Conservation (phyloP, 2,113 vertebrate genomes). For the Micromys minutus region DNA sequence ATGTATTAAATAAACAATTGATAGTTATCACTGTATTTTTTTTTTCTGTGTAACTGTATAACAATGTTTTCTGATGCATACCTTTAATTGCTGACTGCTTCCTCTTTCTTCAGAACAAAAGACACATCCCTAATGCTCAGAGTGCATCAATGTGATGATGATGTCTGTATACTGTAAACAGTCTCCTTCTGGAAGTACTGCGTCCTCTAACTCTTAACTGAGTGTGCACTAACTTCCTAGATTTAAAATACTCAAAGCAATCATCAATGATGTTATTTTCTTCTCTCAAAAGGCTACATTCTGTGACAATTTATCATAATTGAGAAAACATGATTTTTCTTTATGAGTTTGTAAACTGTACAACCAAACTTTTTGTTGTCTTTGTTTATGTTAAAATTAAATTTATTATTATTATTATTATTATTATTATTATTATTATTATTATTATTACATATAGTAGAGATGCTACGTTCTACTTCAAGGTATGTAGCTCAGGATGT, state of each 20-base stretch:
- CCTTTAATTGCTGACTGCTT: background rate
- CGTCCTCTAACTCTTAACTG: background rate
- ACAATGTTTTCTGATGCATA: constrained; percentile 3
- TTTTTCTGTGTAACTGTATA: constrained; percentile 30
- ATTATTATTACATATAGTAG: background rate
- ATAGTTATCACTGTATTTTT: background rate
- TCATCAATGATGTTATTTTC: background rate
- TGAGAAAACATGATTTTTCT: background rate
- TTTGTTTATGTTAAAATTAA: background rate
- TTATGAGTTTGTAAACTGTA: background rate
- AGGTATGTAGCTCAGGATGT: background rate
- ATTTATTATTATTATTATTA: background rate
- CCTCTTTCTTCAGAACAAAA: constrained; percentile 16
- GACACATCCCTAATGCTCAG: constrained; percentile 13
- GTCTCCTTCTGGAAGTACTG: background rate
- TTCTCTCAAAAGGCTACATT: constrained; percentile 16
- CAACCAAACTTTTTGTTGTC: background rate
- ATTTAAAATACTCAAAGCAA: constrained; percentile 25
- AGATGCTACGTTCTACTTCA: background rate
- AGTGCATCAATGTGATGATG: background rate
- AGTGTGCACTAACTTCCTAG: background rate
- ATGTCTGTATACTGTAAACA: background rate
- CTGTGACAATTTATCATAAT: background rate
- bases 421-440: too few relatives aligned
- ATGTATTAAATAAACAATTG: background rate